Percentiles rank a stretch among this genome's conserved stretches.
Evolutionary conservation across 1,140 invertebrate species (phyloP).

Genomic region (Drosophila pseudoananassae): DNA sequence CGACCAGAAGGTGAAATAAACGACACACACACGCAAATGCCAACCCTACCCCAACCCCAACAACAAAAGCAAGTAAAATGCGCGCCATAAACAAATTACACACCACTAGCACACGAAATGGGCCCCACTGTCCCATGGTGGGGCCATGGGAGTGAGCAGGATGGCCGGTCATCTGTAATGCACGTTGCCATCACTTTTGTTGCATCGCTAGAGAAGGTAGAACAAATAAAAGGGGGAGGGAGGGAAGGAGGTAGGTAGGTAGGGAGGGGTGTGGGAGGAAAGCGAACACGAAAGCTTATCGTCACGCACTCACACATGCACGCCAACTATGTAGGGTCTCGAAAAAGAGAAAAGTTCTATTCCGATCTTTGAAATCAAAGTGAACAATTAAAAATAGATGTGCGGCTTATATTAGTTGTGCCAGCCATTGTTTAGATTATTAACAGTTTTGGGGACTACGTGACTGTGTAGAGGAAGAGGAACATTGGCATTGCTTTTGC

Average conservation of each 20-base stretch:
- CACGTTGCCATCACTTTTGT: slow-evolving; percentile 39
- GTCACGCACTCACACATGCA: neutral
- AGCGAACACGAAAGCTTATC: slow-evolving; percentile 27
- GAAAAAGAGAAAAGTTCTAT: slow-evolving; percentile 29
- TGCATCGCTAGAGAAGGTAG: slow-evolving; percentile 43
- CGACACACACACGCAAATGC: slow-evolving; percentile 7
- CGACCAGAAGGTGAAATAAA: slow-evolving; percentile 24
- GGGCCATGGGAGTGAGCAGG: slow-evolving; percentile 21
- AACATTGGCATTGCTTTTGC: slow-evolving; percentile 37
- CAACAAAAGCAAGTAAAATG: slow-evolving; percentile 46
- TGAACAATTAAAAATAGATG: slow-evolving; percentile 44
- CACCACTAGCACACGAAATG: slow-evolving; percentile 21
- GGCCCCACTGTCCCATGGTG: slow-evolving; percentile 14
- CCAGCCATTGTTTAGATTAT: slow-evolving; percentile 14
- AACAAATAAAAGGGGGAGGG: slow-evolving; percentile 19
- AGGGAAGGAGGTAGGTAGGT: neutral
- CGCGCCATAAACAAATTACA: slow-evolving; percentile 76
- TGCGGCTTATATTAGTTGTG: slow-evolving; percentile 29
- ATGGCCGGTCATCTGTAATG: slow-evolving; percentile 48
- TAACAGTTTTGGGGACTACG: slow-evolving; percentile 43
- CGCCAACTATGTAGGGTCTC: neutral
- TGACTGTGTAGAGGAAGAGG: slow-evolving; percentile 40
- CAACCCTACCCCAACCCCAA: slow-evolving; percentile 61
- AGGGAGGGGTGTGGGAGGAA: no score
- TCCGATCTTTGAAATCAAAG: slow-evolving; percentile 35